Percentiles rank a stretch among this genome's conserved stretches.
Conservation (phyloP, 2,113 vertebrate species). For the Phylloscopus trochiloides region DNA sequence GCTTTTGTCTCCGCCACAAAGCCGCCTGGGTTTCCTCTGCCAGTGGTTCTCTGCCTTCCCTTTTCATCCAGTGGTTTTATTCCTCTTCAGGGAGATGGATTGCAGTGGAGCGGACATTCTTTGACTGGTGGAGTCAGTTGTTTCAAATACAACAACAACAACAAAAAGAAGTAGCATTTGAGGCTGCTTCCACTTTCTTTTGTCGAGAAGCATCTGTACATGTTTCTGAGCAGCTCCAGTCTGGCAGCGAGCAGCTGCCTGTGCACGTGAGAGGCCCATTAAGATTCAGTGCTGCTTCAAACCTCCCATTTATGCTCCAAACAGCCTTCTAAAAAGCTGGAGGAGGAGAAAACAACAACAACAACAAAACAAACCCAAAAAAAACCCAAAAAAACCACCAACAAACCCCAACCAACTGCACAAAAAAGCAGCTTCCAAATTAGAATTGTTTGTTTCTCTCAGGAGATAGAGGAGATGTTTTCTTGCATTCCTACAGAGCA, state of each 20-base stretch:
- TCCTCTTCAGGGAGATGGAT: neutral
- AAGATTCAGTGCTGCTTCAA: constrained; percentile 21
- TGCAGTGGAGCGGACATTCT: neutral
- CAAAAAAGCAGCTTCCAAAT: neutral
- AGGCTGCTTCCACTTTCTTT: neutral
- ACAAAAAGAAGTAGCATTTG: neutral
- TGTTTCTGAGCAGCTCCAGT: neutral
- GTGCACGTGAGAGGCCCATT: neutral
- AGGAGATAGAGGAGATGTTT: neutral
- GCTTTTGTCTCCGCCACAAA: neutral
- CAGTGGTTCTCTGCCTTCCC: neutral
- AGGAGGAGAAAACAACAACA: neutral
- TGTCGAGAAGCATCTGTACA: neutral
- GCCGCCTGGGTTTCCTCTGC: neutral
- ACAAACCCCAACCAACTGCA: neutral
- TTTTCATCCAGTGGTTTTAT: neutral
- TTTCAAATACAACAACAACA: neutral
- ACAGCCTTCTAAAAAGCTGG: neutral
- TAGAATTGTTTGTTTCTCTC: neutral
- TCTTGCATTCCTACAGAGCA: neutral
- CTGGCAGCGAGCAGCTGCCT: constrained; percentile 33
- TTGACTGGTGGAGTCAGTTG: neutral
- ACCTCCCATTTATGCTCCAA: neutral
- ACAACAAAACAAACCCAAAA: no score
- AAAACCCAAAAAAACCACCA: no score